Conservation (phyloP, 2,888 invertebrate species). For the Melikaiella ostensackeni region DNA sequence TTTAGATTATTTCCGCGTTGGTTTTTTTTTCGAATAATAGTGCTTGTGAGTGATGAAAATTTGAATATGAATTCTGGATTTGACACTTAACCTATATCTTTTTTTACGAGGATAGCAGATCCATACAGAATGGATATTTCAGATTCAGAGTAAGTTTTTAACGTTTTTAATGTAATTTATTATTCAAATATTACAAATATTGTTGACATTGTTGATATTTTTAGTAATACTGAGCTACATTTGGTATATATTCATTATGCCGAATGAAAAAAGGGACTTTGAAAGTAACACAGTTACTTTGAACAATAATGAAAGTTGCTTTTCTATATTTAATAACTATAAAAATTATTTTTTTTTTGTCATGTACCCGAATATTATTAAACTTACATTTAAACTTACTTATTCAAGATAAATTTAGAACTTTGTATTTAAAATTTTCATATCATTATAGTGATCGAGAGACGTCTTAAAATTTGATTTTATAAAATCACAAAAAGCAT, state of each 20-base stretch:
- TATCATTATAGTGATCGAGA: too few relatives aligned
- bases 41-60: not conserved
- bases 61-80: not conserved
- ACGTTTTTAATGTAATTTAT: not conserved
- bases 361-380: too few relatives aligned
- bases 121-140: not conserved
- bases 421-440: too few relatives aligned
- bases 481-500: too few relatives aligned
- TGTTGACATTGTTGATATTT: not conserved
- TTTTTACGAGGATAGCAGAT: not conserved
- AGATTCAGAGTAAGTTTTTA: constrained; percentile 4
- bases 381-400: too few relatives aligned
- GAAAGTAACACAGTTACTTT: not conserved
- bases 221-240: not conserved
- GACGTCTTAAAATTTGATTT: too few relatives aligned
- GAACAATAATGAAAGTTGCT: too few relatives aligned
- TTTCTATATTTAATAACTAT: too few relatives aligned
- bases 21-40: not conserved
- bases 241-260: too few relatives aligned
- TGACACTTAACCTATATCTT: not conserved
- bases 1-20: not conserved
- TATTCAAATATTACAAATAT: not conserved
- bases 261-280: too few relatives aligned
- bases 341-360: too few relatives aligned
- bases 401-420: too few relatives aligned